Conservation (phyloP, 2,797 vertebrate genomes). For the Hirundo rustica region DNA sequence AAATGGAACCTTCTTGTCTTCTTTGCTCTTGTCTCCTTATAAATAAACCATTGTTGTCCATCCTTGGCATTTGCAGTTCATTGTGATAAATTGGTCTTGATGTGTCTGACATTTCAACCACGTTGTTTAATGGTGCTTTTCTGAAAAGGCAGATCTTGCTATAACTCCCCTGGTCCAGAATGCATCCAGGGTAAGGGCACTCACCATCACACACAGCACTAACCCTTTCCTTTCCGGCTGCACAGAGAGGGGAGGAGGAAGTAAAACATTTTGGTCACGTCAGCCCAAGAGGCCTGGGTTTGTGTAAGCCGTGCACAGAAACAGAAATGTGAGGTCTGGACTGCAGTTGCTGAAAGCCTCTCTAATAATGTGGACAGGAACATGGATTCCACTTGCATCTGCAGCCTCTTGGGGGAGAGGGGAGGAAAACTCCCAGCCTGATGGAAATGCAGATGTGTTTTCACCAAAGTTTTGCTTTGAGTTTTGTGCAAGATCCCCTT, state of each 20-base stretch:
- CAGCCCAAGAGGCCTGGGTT: neutral
- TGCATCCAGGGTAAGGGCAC: neutral
- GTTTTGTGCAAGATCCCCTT: neutral
- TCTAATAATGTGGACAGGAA: neutral
- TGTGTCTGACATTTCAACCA: slow-evolving; percentile 73
- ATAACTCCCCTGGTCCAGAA: neutral
- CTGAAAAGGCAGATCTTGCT: slow-evolving; percentile 54
- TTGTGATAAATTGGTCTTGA: slow-evolving; percentile 75
- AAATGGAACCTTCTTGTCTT: slow-evolving; percentile 72
- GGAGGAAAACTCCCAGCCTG: neutral
- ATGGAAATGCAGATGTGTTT: neutral
- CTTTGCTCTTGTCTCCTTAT: slow-evolving; percentile 72
- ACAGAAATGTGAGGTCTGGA: neutral
- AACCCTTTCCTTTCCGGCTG: slow-evolving; percentile 28
- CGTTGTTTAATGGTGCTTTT: slow-evolving; percentile 62
- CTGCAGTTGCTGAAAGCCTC: neutral
- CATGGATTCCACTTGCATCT: neutral
- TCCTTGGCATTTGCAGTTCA: slow-evolving; percentile 72
- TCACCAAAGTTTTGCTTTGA: neutral
- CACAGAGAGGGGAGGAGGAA: neutral
- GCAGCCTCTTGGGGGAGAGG: neutral
- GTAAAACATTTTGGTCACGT: slow-evolving; percentile 18
- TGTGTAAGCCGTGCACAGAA: neutral
- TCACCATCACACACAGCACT: neutral
- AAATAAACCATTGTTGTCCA: slow-evolving; percentile 74